phyloP scores from a whole-genome alignment of 2,113 vertebrate species.

The Grallaria varia region DNA sequence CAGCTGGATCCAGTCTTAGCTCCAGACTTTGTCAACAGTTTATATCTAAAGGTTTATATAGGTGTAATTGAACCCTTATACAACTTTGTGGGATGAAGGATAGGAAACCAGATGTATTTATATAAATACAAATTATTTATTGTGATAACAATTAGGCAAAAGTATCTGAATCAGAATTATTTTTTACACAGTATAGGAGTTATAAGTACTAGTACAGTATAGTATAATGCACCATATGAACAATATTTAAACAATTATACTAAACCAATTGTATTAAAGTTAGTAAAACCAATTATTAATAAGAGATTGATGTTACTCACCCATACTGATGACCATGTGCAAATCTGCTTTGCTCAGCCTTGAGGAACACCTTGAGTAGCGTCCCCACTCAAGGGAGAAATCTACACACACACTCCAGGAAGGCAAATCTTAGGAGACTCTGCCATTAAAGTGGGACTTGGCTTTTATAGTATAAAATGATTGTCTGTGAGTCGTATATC shows the following conservation, averaged over 20 bases:
- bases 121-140: neutral
- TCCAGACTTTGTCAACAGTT: neutral
- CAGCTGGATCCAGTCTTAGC: rapidly evolving
- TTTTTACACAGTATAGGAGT: neutral
- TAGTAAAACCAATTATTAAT: neutral
- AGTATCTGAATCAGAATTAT: neutral
- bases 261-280: neutral
- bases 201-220: neutral
- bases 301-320: neutral
- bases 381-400: neutral
- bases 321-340: neutral
- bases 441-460: no score
- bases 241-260: neutral
- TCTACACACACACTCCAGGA: neutral
- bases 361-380: neutral
- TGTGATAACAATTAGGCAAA: neutral
- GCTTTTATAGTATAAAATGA: no score
- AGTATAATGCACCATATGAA: no score
- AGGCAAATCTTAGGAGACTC: no score
- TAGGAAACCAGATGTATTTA: neutral
- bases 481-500: no score
- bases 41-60: neutral
- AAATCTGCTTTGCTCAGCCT: neutral
- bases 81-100: neutral
- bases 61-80: neutral